Evolutionary conservation across 2,113 vertebrate genomes (phyloP), one percentile per base, ranked within the genome.

Genomic region (Tyto alba): DNA sequence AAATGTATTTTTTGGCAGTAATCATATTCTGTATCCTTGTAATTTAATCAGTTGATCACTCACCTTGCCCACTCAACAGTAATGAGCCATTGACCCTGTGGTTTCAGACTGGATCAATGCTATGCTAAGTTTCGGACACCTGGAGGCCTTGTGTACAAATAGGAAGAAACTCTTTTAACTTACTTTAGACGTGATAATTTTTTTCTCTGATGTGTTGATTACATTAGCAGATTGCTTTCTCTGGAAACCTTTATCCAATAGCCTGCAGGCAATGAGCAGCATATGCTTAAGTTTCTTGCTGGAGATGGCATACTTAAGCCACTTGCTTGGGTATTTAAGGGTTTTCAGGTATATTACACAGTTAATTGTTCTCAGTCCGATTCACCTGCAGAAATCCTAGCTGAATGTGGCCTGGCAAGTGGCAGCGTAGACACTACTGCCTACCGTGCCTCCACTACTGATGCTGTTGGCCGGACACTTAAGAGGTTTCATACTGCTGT

Each of bases 401-500:
- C 98, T 98, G 95, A 96, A 97, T 9, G 98, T 97, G 73, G 95
- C 96, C 79, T 98, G 98, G 94, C 97, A 98, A 75, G 97, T 97
- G 76, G 97, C 98, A 22, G 97, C 77, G 0, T 97, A 98, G 78
- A 98, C 89, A 6, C 98, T 98, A 89, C 98, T 98, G 63, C 98
- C 98, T 59, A 97, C 93, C 0, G 97, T 98, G 88, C 92, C 97
- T 55, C 97, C 98, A 0, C 98, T 98, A 69, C 98, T 98, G 91
- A 98, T 96, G 92, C 98, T 98, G 96, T 97, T 98, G 94, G 97
- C 94, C 0, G 98, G 98, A 78, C 97, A 98, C 90, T 98, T 98
- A 64, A 98, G 97, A 89, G 98, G 97, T 88, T 98, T 98, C 98
- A 98, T 98, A 92, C 96, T 98, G 97, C 96, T 98, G 83, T 98